Conservation (phyloP, 2,113 vertebrate genomes). For the Erythrolamprus reginae region DNA sequence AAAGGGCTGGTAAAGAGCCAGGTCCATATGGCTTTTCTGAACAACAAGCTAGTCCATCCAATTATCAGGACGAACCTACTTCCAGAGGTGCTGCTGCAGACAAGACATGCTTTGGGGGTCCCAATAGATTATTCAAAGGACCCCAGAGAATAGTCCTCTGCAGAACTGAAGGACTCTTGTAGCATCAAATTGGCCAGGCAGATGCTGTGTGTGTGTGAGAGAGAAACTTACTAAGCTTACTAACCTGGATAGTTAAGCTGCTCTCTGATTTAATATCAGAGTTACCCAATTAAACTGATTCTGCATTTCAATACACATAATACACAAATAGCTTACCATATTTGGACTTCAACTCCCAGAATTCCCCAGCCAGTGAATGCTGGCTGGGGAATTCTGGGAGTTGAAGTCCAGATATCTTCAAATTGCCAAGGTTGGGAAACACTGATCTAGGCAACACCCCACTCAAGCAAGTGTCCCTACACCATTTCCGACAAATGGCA, state of each 20-base stretch:
- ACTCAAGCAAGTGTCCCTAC: too few species aligned
- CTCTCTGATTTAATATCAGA: slow-evolving; percentile 28
- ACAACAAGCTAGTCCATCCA: neutral
- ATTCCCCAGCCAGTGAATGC: too few species aligned
- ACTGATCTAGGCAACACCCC: too few species aligned
- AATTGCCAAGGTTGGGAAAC: too few species aligned
- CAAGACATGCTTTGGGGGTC: neutral
- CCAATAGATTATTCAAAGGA: neutral
- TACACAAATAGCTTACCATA: neutral
- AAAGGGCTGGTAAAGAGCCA: neutral
- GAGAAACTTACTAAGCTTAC: slow-evolving; percentile 14
- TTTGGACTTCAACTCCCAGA: too few species aligned
- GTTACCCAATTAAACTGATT: slow-evolving; percentile 19
- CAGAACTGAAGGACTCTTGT: neutral
- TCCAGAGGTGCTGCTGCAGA: neutral
- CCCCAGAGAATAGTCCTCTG: neutral
- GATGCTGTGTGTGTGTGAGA: neutral
- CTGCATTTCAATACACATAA: neutral
- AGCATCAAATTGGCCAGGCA: neutral
- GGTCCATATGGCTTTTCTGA: neutral
- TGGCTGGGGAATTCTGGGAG: too few species aligned
- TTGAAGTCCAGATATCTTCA: too few species aligned
- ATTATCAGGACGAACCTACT: neutral
- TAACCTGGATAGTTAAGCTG: slow-evolving; percentile 11
- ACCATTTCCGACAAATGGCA: too few species aligned